phyloP scores from a whole-genome alignment of 2,797 vertebrate species.

The Epinephelus malabaricus region DNA sequence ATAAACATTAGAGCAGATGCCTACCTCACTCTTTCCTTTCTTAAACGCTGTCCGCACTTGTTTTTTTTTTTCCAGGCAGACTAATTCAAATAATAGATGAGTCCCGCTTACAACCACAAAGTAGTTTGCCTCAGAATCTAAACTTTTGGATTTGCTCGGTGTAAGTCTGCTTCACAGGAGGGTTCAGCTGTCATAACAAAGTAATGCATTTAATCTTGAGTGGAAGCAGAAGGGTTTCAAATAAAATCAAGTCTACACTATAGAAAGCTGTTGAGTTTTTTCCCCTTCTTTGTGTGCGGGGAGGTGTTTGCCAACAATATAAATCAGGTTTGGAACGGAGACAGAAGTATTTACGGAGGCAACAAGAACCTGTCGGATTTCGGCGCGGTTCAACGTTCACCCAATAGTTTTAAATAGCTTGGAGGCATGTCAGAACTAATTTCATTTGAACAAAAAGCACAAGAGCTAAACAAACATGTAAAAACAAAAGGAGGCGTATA shows the following conservation, averaged over 20 bases:
- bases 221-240: conserved; percentile 71
- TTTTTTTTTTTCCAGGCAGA: conserved; percentile 50
- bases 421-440: conserved; percentile 62
- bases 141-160: conserved; percentile 71
- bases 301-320: conserved; percentile 62
- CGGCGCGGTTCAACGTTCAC: conserved; percentile 28
- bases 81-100: conserved; percentile 79
- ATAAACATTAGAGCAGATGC: conserved; percentile 76
- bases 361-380: conserved; percentile 67
- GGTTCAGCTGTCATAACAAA: conserved; percentile 83
- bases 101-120: conserved; percentile 57
- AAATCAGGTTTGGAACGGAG: conserved; percentile 59
- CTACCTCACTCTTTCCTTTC: conserved; percentile 61
- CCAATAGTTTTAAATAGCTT: conserved; percentile 53
- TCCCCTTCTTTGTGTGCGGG: conserved; percentile 29
- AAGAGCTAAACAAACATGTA: conserved; percentile 58
- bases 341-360: conserved; percentile 55
- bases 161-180: conserved; percentile 70
- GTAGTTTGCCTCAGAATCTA: conserved; percentile 63
- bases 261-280: conserved; percentile 32
- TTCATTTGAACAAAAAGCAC: conserved; percentile 60
- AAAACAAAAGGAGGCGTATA: conserved; percentile 55
- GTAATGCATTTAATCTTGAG: conserved; percentile 76
- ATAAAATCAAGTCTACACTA: conserved; percentile 68
- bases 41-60: conserved; percentile 62